phyloP scores from a whole-genome alignment of 1,140 invertebrate genomes.

The Drosophila pallidifrons region DNA sequence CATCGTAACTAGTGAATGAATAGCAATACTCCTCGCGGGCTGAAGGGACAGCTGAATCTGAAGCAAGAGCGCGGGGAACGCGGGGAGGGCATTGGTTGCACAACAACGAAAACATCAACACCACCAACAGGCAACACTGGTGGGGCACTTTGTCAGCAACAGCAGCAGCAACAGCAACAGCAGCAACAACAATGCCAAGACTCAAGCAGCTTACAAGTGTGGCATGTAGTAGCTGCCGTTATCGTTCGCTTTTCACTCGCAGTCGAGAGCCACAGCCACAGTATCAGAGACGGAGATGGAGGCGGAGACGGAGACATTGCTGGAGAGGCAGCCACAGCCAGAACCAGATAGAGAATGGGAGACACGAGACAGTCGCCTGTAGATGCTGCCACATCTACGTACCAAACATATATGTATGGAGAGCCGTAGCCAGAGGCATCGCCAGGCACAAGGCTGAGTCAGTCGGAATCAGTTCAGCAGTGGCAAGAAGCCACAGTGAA shows the following conservation, averaged over 20 bases:
- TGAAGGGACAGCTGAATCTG: not conserved
- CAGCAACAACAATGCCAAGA: slow-evolving; percentile 69
- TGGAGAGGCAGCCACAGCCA: not conserved
- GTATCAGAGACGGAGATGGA: slow-evolving; percentile 2
- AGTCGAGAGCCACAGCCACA: slow-evolving; percentile 36
- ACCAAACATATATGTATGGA: slow-evolving; percentile 5
- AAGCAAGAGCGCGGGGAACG: not conserved
- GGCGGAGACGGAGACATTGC: not conserved
- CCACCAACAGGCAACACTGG: slow-evolving; percentile 46
- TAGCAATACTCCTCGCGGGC: slow-evolving; percentile 60
- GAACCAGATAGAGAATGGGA: slow-evolving; percentile 2
- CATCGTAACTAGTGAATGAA: slow-evolving; percentile 81
- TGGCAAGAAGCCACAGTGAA: slow-evolving; percentile 1
- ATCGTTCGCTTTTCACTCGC: slow-evolving; percentile 80
- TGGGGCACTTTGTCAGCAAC: slow-evolving; percentile 64
- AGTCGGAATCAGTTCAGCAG: slow-evolving; percentile 18
- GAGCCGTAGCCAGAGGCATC: slow-evolving; percentile 39
- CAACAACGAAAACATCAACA: slow-evolving; percentile 80
- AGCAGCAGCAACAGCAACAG: slow-evolving; percentile 35
- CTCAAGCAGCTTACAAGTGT: slow-evolving; percentile 81
- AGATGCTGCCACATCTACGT: slow-evolving; percentile 12
- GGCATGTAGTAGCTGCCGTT: slow-evolving; percentile 78
- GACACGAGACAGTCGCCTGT: slow-evolving; percentile 11
- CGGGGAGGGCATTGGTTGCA: slow-evolving; percentile 11
- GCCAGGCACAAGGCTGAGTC: slow-evolving; percentile 17